Percentiles rank a stretch among this genome's conserved stretches.
These are phyloP conservation scores for Gallirallus australis DNA, from an alignment of 2,797 vertebrate species.

Conservation along the genomic window DNA sequence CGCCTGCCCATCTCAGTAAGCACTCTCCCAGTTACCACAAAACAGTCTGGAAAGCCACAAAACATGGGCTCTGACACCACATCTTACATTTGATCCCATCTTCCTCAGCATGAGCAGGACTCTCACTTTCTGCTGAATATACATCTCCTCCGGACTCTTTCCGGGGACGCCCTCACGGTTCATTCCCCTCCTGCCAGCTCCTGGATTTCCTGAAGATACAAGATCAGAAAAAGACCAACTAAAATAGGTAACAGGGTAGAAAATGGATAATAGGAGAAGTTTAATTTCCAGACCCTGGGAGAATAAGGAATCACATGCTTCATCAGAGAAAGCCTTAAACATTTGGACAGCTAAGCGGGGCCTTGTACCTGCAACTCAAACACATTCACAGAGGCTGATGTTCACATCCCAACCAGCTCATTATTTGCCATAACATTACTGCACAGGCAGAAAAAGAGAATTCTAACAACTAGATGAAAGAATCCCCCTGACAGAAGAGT, in stretches of 20 bases:
- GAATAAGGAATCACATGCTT: not conserved
- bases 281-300: not conserved
- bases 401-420: not conserved
- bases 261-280: fast-evolving
- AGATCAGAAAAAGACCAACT: not conserved
- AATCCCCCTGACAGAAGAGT: not conserved
- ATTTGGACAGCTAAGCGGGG: not conserved
- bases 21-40: not conserved
- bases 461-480: constrained; percentile 24
- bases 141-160: constrained; percentile 99
- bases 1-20: not conserved
- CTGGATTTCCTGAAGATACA: constrained; percentile 56
- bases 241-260: not conserved
- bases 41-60: not conserved
- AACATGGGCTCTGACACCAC: fast-evolving
- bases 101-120: constrained; percentile 99
- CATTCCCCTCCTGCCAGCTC: constrained; percentile 94
- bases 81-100: constrained; percentile 98
- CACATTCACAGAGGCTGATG: not conserved
- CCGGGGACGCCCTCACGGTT: constrained; percentile 97
- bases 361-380: not conserved
- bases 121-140: constrained; percentile 98
- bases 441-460: not conserved
- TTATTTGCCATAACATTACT: not conserved
- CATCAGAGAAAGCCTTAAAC: not conserved